Percentiles rank a stretch among this genome's conserved stretches.
Conservation (phyloP, 2,888 invertebrate species). For the Drosophila sordidula region DNA sequence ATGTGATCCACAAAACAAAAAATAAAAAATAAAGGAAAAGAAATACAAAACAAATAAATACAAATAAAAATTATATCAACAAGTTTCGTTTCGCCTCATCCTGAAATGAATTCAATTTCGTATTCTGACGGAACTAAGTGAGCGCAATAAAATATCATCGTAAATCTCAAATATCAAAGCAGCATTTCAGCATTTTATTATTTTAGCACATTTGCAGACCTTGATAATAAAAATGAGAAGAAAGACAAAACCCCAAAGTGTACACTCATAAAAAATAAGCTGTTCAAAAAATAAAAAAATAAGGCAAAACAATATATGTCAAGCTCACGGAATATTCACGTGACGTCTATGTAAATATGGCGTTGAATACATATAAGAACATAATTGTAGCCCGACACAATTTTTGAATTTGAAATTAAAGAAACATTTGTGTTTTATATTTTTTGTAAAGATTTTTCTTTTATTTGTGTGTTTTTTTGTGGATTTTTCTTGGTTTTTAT, state of each 20-base stretch:
- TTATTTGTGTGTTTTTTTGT: slow-evolving; percentile 75
- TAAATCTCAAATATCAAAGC: slow-evolving; percentile 57
- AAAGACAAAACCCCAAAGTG: background rate
- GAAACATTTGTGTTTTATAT: slow-evolving; percentile 39
- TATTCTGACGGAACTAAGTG: slow-evolving; percentile 41
- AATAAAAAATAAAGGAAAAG: no score
- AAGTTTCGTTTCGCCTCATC: slow-evolving; percentile 33
- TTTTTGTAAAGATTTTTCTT: slow-evolving; percentile 81
- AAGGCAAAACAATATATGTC: slow-evolving; percentile 11
- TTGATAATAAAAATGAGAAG: slow-evolving; percentile 13
- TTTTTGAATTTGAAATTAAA: slow-evolving; percentile 9
- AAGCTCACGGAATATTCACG: slow-evolving; percentile 10
- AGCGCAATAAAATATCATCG: slow-evolving; percentile 48
- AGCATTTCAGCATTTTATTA: slow-evolving; percentile 17
- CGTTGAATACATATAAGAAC: background rate
- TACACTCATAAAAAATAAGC: slow-evolving; percentile 6
- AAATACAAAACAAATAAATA: no score
- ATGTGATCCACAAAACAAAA: slow-evolving; percentile 1
- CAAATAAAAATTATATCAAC: slow-evolving; percentile 4
- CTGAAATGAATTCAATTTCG: slow-evolving; percentile 21
- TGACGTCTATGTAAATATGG: background rate
- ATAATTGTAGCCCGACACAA: slow-evolving; percentile 28
- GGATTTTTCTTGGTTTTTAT: slow-evolving; percentile 52
- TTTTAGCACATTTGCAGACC: slow-evolving; percentile 18
- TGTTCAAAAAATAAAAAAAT: background rate